phyloP scores from a whole-genome alignment of 2,113 vertebrate species.

The Spea multiplicata region DNA sequence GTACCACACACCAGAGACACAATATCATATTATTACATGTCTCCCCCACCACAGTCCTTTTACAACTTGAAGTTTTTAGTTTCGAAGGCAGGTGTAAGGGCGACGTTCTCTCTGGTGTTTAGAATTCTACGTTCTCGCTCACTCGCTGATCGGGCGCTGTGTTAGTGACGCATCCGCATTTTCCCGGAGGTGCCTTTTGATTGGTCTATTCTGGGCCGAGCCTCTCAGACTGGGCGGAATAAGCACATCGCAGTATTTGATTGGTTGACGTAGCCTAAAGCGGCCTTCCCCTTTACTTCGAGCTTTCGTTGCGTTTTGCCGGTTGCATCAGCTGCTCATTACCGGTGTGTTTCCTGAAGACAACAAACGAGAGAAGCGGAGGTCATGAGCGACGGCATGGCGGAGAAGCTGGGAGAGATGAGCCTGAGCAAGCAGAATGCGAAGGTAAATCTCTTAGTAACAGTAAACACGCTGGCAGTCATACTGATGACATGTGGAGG shows the following conservation, averaged over 20 bases:
- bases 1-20: no score
- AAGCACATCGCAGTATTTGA: not conserved
- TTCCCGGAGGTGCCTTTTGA: not conserved
- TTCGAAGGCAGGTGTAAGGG: no score
- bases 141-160: not conserved
- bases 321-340: slow-evolving; percentile 36
- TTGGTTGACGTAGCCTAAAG: not conserved
- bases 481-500: no score
- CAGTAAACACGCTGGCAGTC: no score
- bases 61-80: no score
- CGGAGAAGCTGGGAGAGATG: slow-evolving; percentile 13
- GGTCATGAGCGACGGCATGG: slow-evolving; percentile 18
- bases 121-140: no score
- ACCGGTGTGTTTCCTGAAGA: not conserved
- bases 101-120: no score
- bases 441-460: not conserved
- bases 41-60: no score
- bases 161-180: not conserved
- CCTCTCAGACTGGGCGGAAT: slow-evolving; percentile 3
- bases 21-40: no score
- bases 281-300: no score
- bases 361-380: not conserved
- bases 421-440: not conserved
- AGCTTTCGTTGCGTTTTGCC: slow-evolving; percentile 15
- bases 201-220: not conserved